These are phyloP conservation scores for Blastobasis adustella DNA, from an alignment of 2,888 invertebrate species.

Conservation along the genomic window DNA sequence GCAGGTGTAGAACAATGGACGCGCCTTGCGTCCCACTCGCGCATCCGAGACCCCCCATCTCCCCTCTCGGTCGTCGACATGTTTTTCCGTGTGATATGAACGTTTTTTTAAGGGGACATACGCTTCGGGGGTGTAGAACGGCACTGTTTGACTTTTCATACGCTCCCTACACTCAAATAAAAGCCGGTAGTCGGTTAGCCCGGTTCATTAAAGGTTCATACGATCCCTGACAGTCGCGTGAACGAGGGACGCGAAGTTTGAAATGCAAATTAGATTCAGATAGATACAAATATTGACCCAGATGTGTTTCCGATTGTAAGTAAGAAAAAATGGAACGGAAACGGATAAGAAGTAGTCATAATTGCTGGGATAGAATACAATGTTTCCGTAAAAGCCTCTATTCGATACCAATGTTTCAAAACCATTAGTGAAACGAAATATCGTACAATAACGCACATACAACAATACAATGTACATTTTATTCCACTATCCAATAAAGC, in stretches of 20 bases:
- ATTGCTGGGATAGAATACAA: too few relatives aligned
- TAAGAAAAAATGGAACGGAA: too few relatives aligned
- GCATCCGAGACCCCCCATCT: constrained; percentile 10
- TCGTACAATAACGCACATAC: not conserved
- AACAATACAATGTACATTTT: constrained; percentile 3
- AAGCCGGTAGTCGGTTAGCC: constrained; percentile 16
- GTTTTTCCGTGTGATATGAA: constrained; percentile 46
- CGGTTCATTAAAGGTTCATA: not conserved
- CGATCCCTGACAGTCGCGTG: too few relatives aligned
- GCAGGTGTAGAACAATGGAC: constrained; percentile 61
- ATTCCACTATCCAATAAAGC: constrained; percentile 19
- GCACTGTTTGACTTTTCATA: constrained; percentile 48
- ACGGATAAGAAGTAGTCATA: too few relatives aligned
- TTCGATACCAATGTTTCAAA: too few relatives aligned
- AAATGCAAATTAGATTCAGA: not conserved
- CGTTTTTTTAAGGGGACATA: constrained; percentile 49
- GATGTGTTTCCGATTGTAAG: too few relatives aligned
- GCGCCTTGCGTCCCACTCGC: constrained; percentile 42
- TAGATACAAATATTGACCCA: not conserved
- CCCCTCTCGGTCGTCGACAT: constrained; percentile 34
- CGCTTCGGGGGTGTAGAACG: constrained; percentile 38
- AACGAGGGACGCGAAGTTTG: too few relatives aligned
- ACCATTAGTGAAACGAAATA: not conserved
- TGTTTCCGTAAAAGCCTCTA: too few relatives aligned
- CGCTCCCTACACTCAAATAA: constrained; percentile 42